Evolutionary conservation across 2,113 vertebrate genomes (phyloP), one percentile per base, ranked within the genome.

Genomic region (Pelecanoides urinatrix): DNA sequence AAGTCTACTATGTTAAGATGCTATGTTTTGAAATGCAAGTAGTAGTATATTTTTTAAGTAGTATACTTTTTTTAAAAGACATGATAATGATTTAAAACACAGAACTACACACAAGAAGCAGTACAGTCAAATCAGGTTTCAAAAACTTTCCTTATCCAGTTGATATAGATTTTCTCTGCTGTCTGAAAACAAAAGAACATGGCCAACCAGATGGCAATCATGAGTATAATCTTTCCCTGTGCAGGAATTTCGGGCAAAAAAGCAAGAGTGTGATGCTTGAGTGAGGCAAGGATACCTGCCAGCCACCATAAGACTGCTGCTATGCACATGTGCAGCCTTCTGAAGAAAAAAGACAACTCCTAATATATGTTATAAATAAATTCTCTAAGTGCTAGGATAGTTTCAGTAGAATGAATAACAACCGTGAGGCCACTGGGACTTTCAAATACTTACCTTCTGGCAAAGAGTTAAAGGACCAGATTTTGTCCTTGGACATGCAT

Each of bases 281-380:
- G 70, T 67, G 70, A 88, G 38, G 38, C 61, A 85, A 93, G 67
- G 55, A 96, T 94, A 97, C 92, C 94, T 97, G 94, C 95, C 95
- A 96, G 73, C 86, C 42, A n/a, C 68, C 38, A n/a, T 23, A 70
- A 63, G 82, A 67, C 88, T 92, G 88, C 92, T 97, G 96, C 78
- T 88, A 72, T 78, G 84, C 94, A 97, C 56, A 90, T 96, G 93
- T 93, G 38, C 50, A 4, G 67, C 78, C 61, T 93, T 94, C 84
- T 91, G 61, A 95, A 93, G 89, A 86, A 91, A 91, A 94, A 72
- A 70, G 88, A 88, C 67, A 90, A 36, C 55, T 77, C 67, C 55
- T 95, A 96, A 94, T 96, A 86, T 19, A 77, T 88, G 82, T 80
- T 96, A 86, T 86, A 94, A 96, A 97, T 95, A 92, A 92, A 92